These are phyloP conservation scores for Pseudotriccus pelzelni DNA, from an alignment of 2,797 vertebrate species.

Conservation along the genomic window DNA sequence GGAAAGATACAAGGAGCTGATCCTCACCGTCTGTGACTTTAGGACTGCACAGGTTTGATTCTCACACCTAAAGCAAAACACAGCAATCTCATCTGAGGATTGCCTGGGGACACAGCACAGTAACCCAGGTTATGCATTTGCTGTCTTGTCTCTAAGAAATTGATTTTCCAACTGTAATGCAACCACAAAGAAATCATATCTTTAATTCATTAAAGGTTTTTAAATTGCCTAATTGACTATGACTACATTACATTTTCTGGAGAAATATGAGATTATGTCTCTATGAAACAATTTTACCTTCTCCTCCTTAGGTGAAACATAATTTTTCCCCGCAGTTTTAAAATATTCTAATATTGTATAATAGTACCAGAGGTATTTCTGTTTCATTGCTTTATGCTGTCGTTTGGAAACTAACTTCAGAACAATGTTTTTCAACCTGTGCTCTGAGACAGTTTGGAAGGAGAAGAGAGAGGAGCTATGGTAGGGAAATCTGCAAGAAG, in stretches of 20 bases:
- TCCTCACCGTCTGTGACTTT: constrained; percentile 4
- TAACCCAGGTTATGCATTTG: constrained; percentile 59
- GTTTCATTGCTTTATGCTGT: neutral
- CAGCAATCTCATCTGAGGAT: constrained; percentile 21
- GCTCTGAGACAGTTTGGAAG: neutral
- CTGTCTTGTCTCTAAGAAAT: constrained; percentile 66
- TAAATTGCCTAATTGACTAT: constrained; percentile 70
- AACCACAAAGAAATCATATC: constrained; percentile 60
- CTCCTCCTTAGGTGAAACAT: neutral
- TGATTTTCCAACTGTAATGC: constrained; percentile 47
- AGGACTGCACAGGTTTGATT: constrained; percentile 25
- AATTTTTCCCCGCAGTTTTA: neutral
- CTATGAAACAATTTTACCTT: neutral
- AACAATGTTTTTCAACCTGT: neutral
- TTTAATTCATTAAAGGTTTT: constrained; percentile 65
- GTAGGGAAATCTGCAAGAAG: neutral
- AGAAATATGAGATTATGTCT: neutral
- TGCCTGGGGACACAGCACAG: neutral
- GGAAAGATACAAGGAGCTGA: neutral
- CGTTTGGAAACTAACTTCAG: neutral
- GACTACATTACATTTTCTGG: constrained; percentile 55
- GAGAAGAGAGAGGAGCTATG: neutral
- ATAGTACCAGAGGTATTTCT: neutral
- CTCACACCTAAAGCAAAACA: constrained; percentile 42
- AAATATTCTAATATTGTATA: neutral